Base-by-base conservation (phyloP, 2,797 vertebrate genomes). In the Decapterus maruadsi region DNA sequence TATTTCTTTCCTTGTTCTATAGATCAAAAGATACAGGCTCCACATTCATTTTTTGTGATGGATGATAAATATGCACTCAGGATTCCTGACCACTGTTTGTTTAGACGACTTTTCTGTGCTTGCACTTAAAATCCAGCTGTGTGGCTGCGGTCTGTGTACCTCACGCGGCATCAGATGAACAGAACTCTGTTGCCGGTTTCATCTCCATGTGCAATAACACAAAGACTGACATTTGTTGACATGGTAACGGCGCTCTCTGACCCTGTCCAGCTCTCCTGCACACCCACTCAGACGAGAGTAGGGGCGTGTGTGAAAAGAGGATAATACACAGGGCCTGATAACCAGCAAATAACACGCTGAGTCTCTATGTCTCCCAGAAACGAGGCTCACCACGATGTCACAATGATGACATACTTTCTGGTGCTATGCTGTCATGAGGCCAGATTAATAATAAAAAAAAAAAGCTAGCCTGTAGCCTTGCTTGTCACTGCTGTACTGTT, bases 221-320 rank as follows among this genome's bases (percentile, higher is more conserved):
- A 68, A 54, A 64, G 72, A 74, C 66, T 60, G 77, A 87, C 66
- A 48, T 48, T 40, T 63, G 84, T 87, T 89, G 78, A 89, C 77
- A 85, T 91, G 84, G 80, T 68, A 86, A 86, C 87, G 57, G 77
- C 73, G 34, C 67, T 78, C 75, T 64, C 40, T 50, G 36, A 75
- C 51, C 56, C 22, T 78, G 73, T 82, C 70, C 75, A 60, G 62
- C 75, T 85, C 72, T 75, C 42, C 26, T 56, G 54, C 71, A 76
- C 75, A 51, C 67, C 74, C 69, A 65, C 77, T 83, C 74, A 59
- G 55, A 66, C 50, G 66, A 75, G 46, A 66, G 20, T 5, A 53
- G 26, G 56, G 43, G 14, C 70, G 69, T 83, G 68, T 80, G 66
- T 6, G 8, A 42, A 40, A 74, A 79, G 50, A 68, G 75, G 75